Base-by-base conservation (phyloP, 2,797 vertebrate genomes). In the Sorex maritimensis region DNA sequence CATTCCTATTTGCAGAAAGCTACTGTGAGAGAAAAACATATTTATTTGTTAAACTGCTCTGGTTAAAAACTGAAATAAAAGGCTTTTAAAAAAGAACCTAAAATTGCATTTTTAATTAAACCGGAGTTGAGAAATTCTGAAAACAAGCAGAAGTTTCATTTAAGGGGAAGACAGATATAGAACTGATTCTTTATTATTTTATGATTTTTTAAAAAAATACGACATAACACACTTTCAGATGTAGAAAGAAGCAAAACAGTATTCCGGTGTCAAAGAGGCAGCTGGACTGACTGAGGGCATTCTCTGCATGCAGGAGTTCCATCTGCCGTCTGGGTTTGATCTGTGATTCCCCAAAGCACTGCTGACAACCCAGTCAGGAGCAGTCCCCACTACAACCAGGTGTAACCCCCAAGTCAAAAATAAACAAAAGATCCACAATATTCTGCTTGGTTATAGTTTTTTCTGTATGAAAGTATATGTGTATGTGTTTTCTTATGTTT, bases 191-290 rank as follows among this genome's bases (percentile, higher is more conserved):
- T 65, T 28, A 69, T 9, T 44, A 17, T 17, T 90, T 0, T 21
- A 96, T 92, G 15, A 80, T 34, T 26, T 68, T 91, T 71, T 63
- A 17, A 4, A 72, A 61, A 58, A 92, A 89, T 21, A 73, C 38
- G 34, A 93, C 19, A 52, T 19, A 89, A 87, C 19, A 90, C 24
- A 86, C 24, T 84, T 86, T 49, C 14, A 61, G 44, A 86, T 81
- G 14, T n/a, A 77, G 26, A 96, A 94, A 93, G 41, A 86, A 80
- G 69, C 65, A 85, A 92, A 86, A 72, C 26, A 63, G 41, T 67
- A 26, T 28, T 67, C 28, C 4, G 26, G 24, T 2, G 15, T 7
- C 58, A 61, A 58, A 23, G 58, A 61, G 58, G 15, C 58, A 61
- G 17, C 7, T 61, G 6, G 19, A 61, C 58, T 61, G 19, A 21